phyloP scores from a whole-genome alignment of 2,113 vertebrate species.

The Oreochromis aureus region DNA sequence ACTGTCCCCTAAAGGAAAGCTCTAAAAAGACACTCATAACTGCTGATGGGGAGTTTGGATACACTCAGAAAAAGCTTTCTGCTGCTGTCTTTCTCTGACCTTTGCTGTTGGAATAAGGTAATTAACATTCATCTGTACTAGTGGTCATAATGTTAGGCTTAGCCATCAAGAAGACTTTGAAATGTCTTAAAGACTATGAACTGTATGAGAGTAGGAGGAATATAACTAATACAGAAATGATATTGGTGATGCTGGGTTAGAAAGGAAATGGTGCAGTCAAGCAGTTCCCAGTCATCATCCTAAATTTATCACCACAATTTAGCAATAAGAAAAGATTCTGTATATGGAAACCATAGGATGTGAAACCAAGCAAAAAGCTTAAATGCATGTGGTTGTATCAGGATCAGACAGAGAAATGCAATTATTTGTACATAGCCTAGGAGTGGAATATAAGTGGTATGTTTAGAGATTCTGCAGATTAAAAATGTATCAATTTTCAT shows the following conservation, averaged over 20 bases:
- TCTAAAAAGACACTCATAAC: not conserved
- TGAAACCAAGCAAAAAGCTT: rapidly evolving
- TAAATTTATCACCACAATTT: not conserved
- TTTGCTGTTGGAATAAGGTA: not conserved
- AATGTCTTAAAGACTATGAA: not conserved
- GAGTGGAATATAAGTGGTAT: not conserved
- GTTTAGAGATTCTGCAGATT: not conserved
- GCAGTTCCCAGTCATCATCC: not conserved
- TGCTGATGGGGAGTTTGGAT: not conserved
- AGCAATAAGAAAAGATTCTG: not conserved
- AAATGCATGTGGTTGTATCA: not conserved
- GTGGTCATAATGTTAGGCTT: not conserved
- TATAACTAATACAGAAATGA: not conserved
- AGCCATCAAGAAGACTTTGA: not conserved
- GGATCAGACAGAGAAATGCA: not conserved
- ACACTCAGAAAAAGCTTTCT: not conserved
- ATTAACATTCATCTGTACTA: not conserved
- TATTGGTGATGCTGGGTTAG: not conserved
- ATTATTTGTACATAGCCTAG: not conserved
- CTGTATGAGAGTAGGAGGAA: not conserved
- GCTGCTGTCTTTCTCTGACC: not conserved
- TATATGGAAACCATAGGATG: rapidly evolving
- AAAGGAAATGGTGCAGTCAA: not conserved
- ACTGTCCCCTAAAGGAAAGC: not conserved
- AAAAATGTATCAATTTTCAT: not conserved